A percentile compares a stretch with the other conserved stretches of the same genome.
phyloP scores from a whole-genome alignment of 1,140 invertebrate species.

The Leptinotarsa texana region DNA sequence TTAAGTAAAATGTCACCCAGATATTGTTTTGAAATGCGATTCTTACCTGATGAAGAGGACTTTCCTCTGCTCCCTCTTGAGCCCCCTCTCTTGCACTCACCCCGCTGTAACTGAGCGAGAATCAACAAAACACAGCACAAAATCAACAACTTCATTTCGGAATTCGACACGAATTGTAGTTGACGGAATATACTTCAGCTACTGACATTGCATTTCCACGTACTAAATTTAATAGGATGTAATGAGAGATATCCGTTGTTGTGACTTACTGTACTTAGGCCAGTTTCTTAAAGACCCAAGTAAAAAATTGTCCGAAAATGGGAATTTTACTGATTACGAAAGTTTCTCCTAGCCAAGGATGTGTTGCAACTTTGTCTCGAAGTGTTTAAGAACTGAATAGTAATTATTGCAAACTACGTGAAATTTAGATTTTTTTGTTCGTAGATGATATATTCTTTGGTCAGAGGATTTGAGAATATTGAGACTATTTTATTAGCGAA shows the following conservation, averaged over 20 bases:
- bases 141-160: slow-evolving; percentile 26
- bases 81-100: slow-evolving; percentile 5
- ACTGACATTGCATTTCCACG: background rate
- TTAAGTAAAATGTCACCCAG: too few relatives aligned
- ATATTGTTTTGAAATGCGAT: too few relatives aligned
- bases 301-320: background rate
- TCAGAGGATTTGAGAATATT: too few relatives aligned
- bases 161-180: background rate
- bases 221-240: background rate
- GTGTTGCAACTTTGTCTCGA: too few relatives aligned
- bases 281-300: background rate
- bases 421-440: too few relatives aligned
- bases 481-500: too few relatives aligned
- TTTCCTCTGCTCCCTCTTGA: slow-evolving; percentile 14
- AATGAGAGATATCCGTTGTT: background rate
- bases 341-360: too few relatives aligned
- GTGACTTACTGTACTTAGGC: background rate
- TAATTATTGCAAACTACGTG: too few relatives aligned
- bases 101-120: background rate
- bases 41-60: slow-evolving; percentile 9
- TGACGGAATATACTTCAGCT: background rate
- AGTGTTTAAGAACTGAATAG: too few relatives aligned
- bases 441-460: too few relatives aligned
- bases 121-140: slow-evolving; percentile 26
- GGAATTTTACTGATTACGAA: too few relatives aligned